Percentiles rank a stretch among this genome's conserved stretches.
These are phyloP conservation scores for Stratiomys singularior DNA, from an alignment of 2,888 invertebrate species.

Conservation along the genomic window DNA sequence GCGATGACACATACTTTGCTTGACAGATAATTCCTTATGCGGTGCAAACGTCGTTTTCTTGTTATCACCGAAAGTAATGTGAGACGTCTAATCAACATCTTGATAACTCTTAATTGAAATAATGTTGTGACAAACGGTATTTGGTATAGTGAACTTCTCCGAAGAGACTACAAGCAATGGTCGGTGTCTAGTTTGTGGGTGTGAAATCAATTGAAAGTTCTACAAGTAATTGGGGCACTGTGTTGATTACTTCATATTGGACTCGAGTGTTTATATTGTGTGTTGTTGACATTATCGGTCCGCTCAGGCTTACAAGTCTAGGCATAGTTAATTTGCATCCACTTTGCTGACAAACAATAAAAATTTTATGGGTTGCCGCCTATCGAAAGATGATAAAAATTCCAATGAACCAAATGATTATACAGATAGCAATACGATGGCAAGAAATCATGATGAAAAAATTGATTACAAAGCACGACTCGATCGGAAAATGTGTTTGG, in stretches of 20 bases:
- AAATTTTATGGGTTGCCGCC: slow-evolving; percentile 57
- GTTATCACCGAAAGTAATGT: background rate
- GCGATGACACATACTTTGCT: background rate
- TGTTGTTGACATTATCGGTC: background rate
- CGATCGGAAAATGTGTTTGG: slow-evolving; percentile 58
- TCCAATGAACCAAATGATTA: slow-evolving; percentile 12
- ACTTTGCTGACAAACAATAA: background rate
- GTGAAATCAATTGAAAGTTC: too few relatives aligned
- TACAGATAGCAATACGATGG: slow-evolving; percentile 43
- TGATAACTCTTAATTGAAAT: slow-evolving; percentile 1
- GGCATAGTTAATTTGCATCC: background rate
- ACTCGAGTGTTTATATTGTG: background rate
- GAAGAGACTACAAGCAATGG: background rate
- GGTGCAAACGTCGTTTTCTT: background rate
- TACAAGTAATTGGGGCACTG: background rate
- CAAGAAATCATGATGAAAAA: slow-evolving; percentile 46
- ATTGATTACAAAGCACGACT: slow-evolving; percentile 57
- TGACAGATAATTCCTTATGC: background rate
- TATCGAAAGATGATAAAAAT: slow-evolving; percentile 55
- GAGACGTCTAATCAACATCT: background rate
- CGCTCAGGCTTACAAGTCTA: background rate
- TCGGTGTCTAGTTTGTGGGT: background rate
- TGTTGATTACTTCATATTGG: background rate
- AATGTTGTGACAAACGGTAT: slow-evolving; percentile 23
- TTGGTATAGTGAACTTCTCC: background rate